Evolutionary conservation across 2,797 vertebrate species (phyloP).

Genomic region (Acanthopagrus latus): DNA sequence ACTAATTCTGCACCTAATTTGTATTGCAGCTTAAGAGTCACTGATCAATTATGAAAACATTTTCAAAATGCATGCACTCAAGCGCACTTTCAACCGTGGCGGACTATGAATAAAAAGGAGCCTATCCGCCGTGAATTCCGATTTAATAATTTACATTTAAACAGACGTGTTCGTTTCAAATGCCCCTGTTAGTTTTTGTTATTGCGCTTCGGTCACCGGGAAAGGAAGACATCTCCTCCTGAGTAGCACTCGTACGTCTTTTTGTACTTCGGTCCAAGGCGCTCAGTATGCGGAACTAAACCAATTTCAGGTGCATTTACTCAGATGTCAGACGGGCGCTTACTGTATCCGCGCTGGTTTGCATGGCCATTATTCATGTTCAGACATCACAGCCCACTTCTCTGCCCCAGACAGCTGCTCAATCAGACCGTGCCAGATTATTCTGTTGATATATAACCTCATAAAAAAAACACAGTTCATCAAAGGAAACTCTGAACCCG

Average conservation of each 20-base stretch:
- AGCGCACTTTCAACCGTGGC: conserved; percentile 32
- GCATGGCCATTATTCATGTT: conserved; percentile 70
- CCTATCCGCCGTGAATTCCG: conserved; percentile 23
- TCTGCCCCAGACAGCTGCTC: conserved; percentile 48
- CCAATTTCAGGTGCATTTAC: conserved; percentile 65
- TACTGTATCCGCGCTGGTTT: conserved; percentile 60
- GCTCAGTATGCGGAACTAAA: conserved; percentile 50
- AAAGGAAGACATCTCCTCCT: conserved; percentile 14
- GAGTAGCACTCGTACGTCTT: conserved; percentile 34
- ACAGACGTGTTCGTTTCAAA: conserved; percentile 45
- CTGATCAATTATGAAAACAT: conserved; percentile 52
- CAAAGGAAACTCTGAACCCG: conserved; percentile 26
- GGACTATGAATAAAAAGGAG: conserved; percentile 35
- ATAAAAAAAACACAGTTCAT: conserved; percentile 36
- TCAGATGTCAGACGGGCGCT: conserved; percentile 54
- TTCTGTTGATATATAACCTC: conserved; percentile 56
- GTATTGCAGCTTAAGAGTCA: conserved; percentile 46
- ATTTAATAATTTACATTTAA: conserved; percentile 62
- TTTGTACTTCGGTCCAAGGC: conserved; percentile 39
- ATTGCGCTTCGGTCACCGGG: conserved; percentile 31
- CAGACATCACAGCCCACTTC: conserved; percentile 55
- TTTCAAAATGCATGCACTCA: conserved; percentile 37
- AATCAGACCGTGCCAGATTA: conserved; percentile 56
- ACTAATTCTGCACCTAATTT: conserved; percentile 67
- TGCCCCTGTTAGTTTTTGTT: conserved; percentile 25